Conservation (phyloP, 1,140 invertebrate species). For the Caenorhabditis brenneri region DNA sequence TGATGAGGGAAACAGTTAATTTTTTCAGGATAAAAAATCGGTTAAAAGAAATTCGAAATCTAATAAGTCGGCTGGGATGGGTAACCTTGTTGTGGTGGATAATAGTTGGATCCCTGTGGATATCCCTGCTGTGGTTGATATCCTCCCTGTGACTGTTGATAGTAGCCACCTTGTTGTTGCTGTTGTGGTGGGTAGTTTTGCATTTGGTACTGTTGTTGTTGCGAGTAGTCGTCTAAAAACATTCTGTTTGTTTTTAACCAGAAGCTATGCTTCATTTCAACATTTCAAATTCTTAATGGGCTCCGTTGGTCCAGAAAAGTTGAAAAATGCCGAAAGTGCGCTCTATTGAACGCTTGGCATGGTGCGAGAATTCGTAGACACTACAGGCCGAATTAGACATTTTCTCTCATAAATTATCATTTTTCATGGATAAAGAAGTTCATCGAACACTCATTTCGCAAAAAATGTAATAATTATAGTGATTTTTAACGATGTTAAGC, state of each 20-base stretch:
- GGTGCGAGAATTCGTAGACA: too few species aligned
- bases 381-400: too few species aligned
- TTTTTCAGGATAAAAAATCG: neutral
- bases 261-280: neutral
- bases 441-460: too few species aligned
- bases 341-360: too few species aligned
- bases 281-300: neutral
- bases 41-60: neutral
- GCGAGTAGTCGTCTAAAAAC: conserved; percentile 9
- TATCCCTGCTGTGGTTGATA: conserved; percentile 2
- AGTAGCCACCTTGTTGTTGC: neutral
- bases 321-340: too few species aligned
- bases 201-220: conserved; percentile 36
- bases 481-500: too few species aligned
- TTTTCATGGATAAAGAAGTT: too few species aligned
- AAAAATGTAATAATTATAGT: too few species aligned
- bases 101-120: conserved; percentile 11
- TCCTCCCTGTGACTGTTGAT: neutral
- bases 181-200: conserved; percentile 36
- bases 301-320: too few species aligned
- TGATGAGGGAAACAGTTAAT: neutral
- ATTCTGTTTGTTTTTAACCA: neutral
- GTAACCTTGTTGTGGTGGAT: neutral
- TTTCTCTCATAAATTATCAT: too few species aligned
- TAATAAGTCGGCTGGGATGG: neutral